phyloP scores from a whole-genome alignment of 2,888 invertebrate genomes.

The Operophtera brumata region DNA sequence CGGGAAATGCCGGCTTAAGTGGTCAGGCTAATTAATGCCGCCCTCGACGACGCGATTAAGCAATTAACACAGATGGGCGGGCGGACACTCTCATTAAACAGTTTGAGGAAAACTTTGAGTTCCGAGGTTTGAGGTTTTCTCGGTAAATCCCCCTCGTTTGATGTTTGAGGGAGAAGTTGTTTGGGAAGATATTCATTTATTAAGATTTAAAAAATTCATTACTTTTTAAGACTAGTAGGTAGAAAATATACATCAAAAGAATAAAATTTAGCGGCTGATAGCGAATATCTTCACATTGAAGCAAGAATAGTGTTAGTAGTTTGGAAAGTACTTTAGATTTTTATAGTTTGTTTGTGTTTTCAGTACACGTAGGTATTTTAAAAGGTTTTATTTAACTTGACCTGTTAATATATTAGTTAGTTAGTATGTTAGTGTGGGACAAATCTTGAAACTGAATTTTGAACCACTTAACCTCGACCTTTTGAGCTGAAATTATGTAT shows the following conservation, averaged over 20 bases:
- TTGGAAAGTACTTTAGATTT: too few species aligned
- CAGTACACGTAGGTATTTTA: too few species aligned
- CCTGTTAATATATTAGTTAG: too few species aligned
- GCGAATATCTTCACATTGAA: too few species aligned
- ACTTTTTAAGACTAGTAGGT: neutral
- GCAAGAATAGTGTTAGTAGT: too few species aligned
- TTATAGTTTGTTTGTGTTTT: too few species aligned
- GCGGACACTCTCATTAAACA: conserved; percentile 68
- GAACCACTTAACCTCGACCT: too few species aligned
- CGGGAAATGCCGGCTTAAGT: conserved; percentile 67
- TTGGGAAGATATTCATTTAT: conserved; percentile 31
- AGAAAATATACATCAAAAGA: neutral
- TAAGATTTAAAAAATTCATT: conserved; percentile 33
- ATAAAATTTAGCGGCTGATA: too few species aligned
- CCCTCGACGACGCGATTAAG: conserved; percentile 74
- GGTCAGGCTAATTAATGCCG: conserved; percentile 75
- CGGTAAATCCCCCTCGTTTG: conserved; percentile 37
- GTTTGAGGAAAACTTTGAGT: conserved; percentile 60
- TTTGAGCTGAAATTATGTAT: too few species aligned
- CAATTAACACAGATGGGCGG: conserved; percentile 77
- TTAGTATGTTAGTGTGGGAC: too few species aligned
- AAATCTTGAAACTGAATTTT: too few species aligned
- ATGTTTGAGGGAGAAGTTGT: conserved; percentile 37
- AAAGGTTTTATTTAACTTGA: too few species aligned
- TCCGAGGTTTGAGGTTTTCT: conserved; percentile 43